Evolutionary conservation across 2,888 invertebrate species (phyloP).

Genomic region (Diarsia mendica): DNA sequence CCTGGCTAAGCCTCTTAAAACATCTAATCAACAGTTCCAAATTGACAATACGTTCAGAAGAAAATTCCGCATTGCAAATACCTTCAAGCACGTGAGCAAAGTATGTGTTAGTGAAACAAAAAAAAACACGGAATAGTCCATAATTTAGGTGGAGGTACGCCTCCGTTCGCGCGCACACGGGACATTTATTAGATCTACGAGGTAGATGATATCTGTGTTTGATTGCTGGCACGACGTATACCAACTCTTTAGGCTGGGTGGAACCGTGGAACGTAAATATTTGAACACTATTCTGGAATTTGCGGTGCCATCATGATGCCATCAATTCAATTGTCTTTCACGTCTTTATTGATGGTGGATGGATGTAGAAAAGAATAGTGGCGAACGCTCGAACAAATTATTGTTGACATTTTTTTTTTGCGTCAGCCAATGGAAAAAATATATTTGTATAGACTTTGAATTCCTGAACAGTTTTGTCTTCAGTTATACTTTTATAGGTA

Average conservation of each 20-base stretch:
- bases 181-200: constrained; percentile 76
- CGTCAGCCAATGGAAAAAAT: too few relatives aligned
- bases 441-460: too few relatives aligned
- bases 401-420: too few relatives aligned
- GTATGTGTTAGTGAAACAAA: constrained; percentile 64
- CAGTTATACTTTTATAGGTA: too few relatives aligned
- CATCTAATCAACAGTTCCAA: neutral
- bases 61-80: constrained; percentile 35
- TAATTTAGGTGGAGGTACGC: constrained; percentile 76
- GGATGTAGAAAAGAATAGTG: too few relatives aligned
- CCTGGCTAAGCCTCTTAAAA: constrained; percentile 3
- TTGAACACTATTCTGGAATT: constrained; percentile 28
- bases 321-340: constrained; percentile 4
- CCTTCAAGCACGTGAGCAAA: constrained; percentile 22
- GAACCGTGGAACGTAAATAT: constrained; percentile 37
- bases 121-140: constrained; percentile 72
- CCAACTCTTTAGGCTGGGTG: constrained; percentile 53
- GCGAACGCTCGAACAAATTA: too few relatives aligned
- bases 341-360: neutral
- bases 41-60: constrained; percentile 2
- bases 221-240: constrained; percentile 69
- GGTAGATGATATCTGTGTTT: constrained; percentile 75
- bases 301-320: neutral
- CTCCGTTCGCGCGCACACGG: constrained; percentile 75
- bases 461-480: too few relatives aligned